These are phyloP conservation scores for Syngnathus typhle DNA, from an alignment of 2,113 vertebrate species.

Conservation along the genomic window DNA sequence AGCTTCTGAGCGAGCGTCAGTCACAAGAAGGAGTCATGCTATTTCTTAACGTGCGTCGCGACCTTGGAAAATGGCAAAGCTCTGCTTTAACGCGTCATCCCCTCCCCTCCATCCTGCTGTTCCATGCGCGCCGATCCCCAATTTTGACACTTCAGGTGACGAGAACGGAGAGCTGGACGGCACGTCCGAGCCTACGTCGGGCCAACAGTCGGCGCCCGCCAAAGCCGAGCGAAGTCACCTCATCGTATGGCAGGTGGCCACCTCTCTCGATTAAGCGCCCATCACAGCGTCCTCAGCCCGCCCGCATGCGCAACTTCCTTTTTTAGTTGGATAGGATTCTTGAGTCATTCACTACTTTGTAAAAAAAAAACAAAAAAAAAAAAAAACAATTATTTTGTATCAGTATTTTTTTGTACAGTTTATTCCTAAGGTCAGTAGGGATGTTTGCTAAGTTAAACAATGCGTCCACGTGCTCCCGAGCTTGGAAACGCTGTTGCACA, in stretches of 20 bases:
- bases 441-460: slow-evolving; percentile 31
- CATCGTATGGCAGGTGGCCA: slow-evolving; percentile 95
- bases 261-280: slow-evolving; percentile 78
- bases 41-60: neutral
- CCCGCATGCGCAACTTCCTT: slow-evolving; percentile 52
- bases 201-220: slow-evolving; percentile 77
- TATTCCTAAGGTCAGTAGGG: slow-evolving; percentile 25
- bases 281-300: slow-evolving; percentile 27
- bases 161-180: slow-evolving; percentile 88
- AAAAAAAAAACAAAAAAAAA: slow-evolving; percentile 34
- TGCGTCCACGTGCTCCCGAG: slow-evolving; percentile 31
- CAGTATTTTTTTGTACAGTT: slow-evolving; percentile 57
- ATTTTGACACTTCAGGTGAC: slow-evolving; percentile 73
- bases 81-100: neutral
- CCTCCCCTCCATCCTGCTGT: too few species aligned
- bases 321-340: slow-evolving; percentile 41
- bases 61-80: neutral
- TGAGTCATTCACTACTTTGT: slow-evolving; percentile 47
- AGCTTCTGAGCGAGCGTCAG: neutral
- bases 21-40: neutral
- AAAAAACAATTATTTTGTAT: slow-evolving; percentile 52
- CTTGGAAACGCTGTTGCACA: slow-evolving; percentile 29
- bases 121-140: neutral
- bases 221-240: slow-evolving; percentile 95
- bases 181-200: slow-evolving; percentile 65